Conservation (phyloP, 1,140 invertebrate species). For the Drosophila pruinosa region DNA sequence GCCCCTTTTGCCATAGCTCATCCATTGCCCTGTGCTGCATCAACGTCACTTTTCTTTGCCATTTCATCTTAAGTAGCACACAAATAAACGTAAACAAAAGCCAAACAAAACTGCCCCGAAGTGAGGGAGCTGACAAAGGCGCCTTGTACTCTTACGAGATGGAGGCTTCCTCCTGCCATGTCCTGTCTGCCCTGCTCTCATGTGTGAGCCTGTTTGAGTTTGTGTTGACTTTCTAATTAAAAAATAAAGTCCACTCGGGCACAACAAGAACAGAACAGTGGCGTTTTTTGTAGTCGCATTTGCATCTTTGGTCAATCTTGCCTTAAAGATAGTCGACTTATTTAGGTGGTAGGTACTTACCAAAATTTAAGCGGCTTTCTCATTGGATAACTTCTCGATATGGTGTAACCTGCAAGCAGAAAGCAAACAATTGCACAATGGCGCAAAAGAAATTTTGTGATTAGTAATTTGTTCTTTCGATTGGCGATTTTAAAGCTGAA, state of each 20-base stretch:
- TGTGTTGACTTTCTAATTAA: slow-evolving; percentile 75
- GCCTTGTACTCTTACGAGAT: not conserved
- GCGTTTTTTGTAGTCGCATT: slow-evolving; percentile 48
- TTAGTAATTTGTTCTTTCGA: slow-evolving; percentile 63
- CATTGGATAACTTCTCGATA: slow-evolving; percentile 83
- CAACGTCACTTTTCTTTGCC: slow-evolving; percentile 72
- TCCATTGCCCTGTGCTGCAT: not conserved
- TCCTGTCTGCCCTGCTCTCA: not conserved
- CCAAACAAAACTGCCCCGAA: slow-evolving; percentile 43
- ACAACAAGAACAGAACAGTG: slow-evolving; percentile 53
- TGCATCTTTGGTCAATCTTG: slow-evolving; percentile 20
- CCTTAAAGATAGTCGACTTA: slow-evolving; percentile 28
- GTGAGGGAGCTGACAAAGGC: slow-evolving; percentile 49
- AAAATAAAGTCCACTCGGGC: slow-evolving; percentile 64
- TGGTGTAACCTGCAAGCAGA: slow-evolving; percentile 82
- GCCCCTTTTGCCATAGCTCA: not conserved
- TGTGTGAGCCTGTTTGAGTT: not conserved
- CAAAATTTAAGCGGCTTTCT: slow-evolving; percentile 83
- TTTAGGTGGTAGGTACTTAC: slow-evolving; percentile 55
- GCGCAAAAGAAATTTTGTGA: slow-evolving; percentile 66
- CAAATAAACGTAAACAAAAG: slow-evolving; percentile 65
- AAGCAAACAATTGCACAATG: slow-evolving; percentile 62
- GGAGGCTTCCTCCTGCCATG: not conserved
- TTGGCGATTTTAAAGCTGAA: slow-evolving; percentile 44
- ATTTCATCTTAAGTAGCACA: slow-evolving; percentile 81